These are phyloP conservation scores for Tamandua tetradactyla DNA, from an alignment of 2,797 vertebrate genomes.

Conservation along the genomic window DNA sequence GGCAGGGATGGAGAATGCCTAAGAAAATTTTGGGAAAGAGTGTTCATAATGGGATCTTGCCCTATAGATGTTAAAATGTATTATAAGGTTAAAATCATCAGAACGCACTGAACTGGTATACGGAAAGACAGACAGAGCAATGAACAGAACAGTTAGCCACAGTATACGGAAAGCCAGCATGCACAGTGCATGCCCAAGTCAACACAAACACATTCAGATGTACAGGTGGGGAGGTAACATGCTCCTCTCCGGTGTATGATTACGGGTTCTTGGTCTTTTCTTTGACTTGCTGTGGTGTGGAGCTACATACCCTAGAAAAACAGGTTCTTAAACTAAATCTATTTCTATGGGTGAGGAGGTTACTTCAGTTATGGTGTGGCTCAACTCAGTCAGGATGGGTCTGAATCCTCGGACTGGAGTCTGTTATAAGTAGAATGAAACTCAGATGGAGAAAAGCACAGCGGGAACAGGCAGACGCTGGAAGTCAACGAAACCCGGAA, in stretches of 20 bases:
- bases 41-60: not conserved
- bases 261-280: not conserved
- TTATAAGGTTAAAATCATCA: not conserved
- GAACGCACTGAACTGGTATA: not conserved
- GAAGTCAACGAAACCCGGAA: too few species aligned
- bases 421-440: too few species aligned
- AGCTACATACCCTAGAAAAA: too few species aligned
- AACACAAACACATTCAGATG: not conserved
- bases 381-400: too few species aligned
- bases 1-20: not conserved
- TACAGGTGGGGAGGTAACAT: not conserved
- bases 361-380: too few species aligned
- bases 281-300: not conserved
- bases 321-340: too few species aligned
- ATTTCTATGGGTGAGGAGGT: too few species aligned
- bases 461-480: too few species aligned
- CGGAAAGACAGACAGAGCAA: not conserved
- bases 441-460: too few species aligned
- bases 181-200: not conserved
- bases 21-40: not conserved
- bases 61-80: not conserved
- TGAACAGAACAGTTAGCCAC: not conserved
- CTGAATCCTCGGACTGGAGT: too few species aligned
- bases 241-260: not conserved
- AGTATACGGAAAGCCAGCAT: not conserved